Evolutionary conservation across 2,113 vertebrate genomes (phyloP).

Genomic region (Oxygymnocypris stewartii): DNA sequence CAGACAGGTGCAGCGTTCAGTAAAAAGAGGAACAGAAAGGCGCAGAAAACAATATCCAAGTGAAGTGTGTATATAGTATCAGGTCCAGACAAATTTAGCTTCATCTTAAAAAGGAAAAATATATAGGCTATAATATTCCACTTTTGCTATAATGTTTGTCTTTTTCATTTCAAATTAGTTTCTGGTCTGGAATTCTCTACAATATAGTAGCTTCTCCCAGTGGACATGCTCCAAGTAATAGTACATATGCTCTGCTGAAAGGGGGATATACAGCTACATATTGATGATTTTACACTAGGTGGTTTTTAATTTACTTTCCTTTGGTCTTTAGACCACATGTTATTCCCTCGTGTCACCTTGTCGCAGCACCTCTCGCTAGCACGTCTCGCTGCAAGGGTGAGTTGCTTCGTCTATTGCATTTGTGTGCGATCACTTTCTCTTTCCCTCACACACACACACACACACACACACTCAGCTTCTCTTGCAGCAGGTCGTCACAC

Average conservation of each 20-base stretch:
- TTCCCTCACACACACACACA: conserved; percentile 31
- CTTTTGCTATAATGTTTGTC: neutral
- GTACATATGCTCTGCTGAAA: conserved; percentile 55
- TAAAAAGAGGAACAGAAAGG: neutral
- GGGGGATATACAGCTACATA: conserved; percentile 53
- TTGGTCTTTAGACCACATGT: conserved; percentile 57
- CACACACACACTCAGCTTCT: conserved; percentile 38
- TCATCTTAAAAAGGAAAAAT: neutral
- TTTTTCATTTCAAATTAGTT: conserved; percentile 20
- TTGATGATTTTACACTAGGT: conserved; percentile 66
- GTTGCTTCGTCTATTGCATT: conserved; percentile 42
- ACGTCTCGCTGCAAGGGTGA: conserved; percentile 59
- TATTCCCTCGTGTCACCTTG: conserved; percentile 56
- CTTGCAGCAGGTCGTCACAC: conserved; percentile 52
- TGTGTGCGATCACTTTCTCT: conserved; percentile 33
- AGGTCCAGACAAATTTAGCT: neutral
- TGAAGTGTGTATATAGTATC: neutral
- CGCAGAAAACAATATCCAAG: neutral
- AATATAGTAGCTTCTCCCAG: conserved; percentile 43
- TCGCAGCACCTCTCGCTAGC: conserved; percentile 50
- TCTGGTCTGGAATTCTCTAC: conserved; percentile 20
- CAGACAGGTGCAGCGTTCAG: conserved; percentile 50
- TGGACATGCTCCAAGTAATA: conserved; percentile 55
- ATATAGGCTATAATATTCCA: neutral
- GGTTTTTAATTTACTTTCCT: conserved; percentile 66